Percentiles rank a stretch among this genome's conserved stretches.
phyloP scores from a whole-genome alignment of 1,140 invertebrate genomes.

The Muscidifurax raptorellus region DNA sequence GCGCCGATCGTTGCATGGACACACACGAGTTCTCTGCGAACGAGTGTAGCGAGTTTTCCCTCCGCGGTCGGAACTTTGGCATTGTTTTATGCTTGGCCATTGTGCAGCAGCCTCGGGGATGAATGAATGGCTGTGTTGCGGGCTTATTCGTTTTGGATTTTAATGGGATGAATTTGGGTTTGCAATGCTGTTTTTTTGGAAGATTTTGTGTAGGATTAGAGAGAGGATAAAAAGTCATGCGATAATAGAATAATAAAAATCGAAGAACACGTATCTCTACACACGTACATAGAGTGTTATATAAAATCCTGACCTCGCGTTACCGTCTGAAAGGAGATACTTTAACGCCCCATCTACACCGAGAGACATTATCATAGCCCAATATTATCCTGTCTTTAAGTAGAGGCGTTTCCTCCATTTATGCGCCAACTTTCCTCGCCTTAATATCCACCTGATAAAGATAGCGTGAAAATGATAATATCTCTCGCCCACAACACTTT shows the following conservation, averaged over 20 bases:
- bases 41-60: background rate
- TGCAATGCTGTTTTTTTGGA: slow-evolving; percentile 13
- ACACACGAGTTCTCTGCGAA: background rate
- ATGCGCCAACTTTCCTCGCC: slow-evolving; percentile 8
- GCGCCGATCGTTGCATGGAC: background rate
- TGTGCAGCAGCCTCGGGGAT: slow-evolving; percentile 3
- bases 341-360: background rate
- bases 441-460: slow-evolving; percentile 13
- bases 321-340: background rate
- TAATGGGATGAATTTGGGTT: background rate
- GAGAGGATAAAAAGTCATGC: too few relatives aligned
- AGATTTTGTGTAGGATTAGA: too few relatives aligned
- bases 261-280: background rate
- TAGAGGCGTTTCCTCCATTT: slow-evolving; percentile 14
- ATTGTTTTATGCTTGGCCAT: slow-evolving; percentile 40
- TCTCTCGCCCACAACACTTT: background rate
- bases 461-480: background rate
- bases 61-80: slow-evolving; percentile 36
- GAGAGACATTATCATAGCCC: background rate
- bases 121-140: background rate
- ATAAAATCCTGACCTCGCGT: background rate
- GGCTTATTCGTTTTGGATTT: slow-evolving; percentile 13
- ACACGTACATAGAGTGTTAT: background rate
- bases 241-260: too few relatives aligned
- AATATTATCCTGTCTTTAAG: slow-evolving; percentile 18